These are phyloP conservation scores for Carassius carassius DNA, from an alignment of 2,113 vertebrate genomes.

Conservation along the genomic window DNA sequence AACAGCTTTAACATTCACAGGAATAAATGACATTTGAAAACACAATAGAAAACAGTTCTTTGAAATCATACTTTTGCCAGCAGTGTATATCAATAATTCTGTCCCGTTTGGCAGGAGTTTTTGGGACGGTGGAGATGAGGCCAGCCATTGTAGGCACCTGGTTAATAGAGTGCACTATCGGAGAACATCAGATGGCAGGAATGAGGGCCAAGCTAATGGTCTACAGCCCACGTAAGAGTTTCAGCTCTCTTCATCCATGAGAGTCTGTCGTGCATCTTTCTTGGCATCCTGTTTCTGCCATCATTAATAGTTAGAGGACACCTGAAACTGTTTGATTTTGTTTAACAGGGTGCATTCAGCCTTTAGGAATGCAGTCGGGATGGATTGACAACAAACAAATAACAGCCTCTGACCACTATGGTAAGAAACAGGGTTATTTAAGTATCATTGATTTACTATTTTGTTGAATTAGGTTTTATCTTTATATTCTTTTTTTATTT, in stretches of 20 bases:
- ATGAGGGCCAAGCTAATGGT: slow-evolving; percentile 92
- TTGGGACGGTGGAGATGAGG: slow-evolving; percentile 87
- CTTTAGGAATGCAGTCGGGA: slow-evolving; percentile 86
- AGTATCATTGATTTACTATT: too few relatives aligned
- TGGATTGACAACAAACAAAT: slow-evolving; percentile 86
- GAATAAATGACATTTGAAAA: too few relatives aligned
- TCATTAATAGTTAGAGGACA: neutral
- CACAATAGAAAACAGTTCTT: too few relatives aligned
- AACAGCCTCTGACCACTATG: slow-evolving; percentile 83
- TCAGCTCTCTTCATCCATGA: neutral
- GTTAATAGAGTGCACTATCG: slow-evolving; percentile 88
- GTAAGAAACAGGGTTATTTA: slow-evolving; percentile 70
- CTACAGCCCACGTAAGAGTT: slow-evolving; percentile 81
- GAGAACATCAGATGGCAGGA: slow-evolving; percentile 85
- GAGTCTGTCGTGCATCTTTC: neutral
- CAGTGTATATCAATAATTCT: too few relatives aligned
- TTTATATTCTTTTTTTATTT: too few relatives aligned
- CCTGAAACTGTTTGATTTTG: slow-evolving; percentile 6
- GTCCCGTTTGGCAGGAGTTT: slow-evolving; percentile 76
- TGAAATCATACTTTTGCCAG: too few relatives aligned
- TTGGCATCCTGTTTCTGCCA: neutral
- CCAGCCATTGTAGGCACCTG: slow-evolving; percentile 86
- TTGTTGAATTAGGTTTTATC: too few relatives aligned
- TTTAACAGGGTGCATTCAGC: slow-evolving; percentile 79
- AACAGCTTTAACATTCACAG: too few relatives aligned